Percentiles rank a stretch among this genome's conserved stretches.
Conservation (phyloP, 30 jellyfish, hydroid and myxozoan genomes). For the Rhopilema esculentum region DNA sequence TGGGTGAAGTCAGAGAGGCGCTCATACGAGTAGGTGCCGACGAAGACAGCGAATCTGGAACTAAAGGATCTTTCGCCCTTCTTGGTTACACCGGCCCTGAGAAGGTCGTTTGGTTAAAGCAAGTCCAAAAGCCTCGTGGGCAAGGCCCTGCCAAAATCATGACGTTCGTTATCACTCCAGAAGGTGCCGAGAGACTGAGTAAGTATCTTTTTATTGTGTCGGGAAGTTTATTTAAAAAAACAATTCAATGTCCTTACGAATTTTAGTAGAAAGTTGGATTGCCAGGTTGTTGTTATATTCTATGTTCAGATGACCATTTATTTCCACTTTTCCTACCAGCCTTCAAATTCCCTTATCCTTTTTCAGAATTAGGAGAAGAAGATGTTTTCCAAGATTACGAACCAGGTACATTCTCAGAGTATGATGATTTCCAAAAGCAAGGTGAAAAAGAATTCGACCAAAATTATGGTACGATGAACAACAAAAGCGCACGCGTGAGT, state of each 20-base stretch:
- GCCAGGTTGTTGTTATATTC: no score
- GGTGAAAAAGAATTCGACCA: constrained; percentile 61
- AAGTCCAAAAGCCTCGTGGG: constrained; percentile 76
- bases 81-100: constrained; percentile 93
- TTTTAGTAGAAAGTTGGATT: no score
- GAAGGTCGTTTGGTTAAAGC: constrained; percentile 89
- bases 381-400: constrained; percentile 78
- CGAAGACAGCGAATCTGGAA: constrained; percentile 65
- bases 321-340: not conserved
- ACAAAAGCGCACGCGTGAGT: constrained; percentile 87
- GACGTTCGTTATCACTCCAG: constrained; percentile 86
- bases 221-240: not conserved
- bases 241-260: not conserved
- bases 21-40: constrained; percentile 86
- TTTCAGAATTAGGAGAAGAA: constrained; percentile 58
- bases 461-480: constrained; percentile 56
- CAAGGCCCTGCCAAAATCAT: constrained; percentile 92
- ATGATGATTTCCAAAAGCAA: constrained; percentile 66
- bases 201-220: not conserved
- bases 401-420: constrained; percentile 63
- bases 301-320: not conserved
- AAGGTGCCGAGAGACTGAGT: constrained; percentile 84
- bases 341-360: not conserved
- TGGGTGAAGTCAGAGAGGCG: constrained; percentile 80
- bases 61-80: constrained; percentile 86